phyloP scores from a whole-genome alignment of 2,888 invertebrate species.

The Branchellion lobata region DNA sequence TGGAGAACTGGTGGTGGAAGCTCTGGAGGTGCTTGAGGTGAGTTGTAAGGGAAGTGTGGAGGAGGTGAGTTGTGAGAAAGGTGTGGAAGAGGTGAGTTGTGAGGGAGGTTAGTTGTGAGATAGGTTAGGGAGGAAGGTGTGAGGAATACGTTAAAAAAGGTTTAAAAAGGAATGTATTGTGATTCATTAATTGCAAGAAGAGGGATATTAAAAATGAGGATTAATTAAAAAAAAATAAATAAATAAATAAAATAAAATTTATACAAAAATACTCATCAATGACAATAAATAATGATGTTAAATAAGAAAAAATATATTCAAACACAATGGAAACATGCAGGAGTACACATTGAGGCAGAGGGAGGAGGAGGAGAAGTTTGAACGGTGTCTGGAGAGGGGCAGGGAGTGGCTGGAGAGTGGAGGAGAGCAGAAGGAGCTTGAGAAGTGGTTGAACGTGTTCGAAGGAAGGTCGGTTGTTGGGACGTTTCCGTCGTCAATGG shows the following conservation, averaged over 20 bases:
- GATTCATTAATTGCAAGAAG: too few relatives aligned
- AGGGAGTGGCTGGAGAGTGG: slow-evolving; percentile 2
- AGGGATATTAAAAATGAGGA: too few relatives aligned
- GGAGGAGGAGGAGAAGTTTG: not conserved
- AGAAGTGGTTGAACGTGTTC: not conserved
- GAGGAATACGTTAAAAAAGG: too few relatives aligned
- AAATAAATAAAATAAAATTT: too few relatives aligned
- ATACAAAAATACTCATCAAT: not conserved
- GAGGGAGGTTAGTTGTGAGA: too few relatives aligned
- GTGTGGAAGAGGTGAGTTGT: too few relatives aligned
- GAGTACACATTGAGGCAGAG: not conserved
- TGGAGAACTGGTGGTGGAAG: not conserved
- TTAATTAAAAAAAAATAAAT: too few relatives aligned
- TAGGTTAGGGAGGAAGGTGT: too few relatives aligned
- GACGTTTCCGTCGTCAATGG: not conserved
- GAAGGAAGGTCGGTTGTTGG: slow-evolving; percentile 6
- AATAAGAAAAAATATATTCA: not conserved
- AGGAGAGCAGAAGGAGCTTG: not conserved
- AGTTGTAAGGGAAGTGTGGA: too few relatives aligned
- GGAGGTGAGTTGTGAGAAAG: too few relatives aligned
- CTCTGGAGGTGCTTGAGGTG: not conserved
- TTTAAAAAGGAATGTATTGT: too few relatives aligned
- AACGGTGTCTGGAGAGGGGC: not conserved
- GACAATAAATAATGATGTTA: not conserved
- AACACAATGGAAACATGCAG: not conserved